Evolutionary conservation across 1,140 invertebrate genomes (phyloP), one percentile per base, ranked within the genome.

Genomic region (Drosophila erecta): DNA sequence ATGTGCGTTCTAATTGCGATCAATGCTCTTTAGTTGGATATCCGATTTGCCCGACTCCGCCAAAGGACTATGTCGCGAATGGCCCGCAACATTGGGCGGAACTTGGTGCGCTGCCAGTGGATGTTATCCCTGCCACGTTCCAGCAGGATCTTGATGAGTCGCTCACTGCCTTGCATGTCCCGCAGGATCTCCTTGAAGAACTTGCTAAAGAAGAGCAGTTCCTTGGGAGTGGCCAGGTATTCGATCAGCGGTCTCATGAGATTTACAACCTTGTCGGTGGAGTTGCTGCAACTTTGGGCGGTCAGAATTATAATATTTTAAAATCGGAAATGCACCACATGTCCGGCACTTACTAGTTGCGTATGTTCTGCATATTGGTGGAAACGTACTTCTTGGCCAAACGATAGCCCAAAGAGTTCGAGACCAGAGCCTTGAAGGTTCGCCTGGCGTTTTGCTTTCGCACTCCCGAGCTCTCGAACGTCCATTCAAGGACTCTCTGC

Each of bases 211-310:
- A 44, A 57, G 3, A n/a, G 3, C 40, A 57, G 6, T 4, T 57
- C 55, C 11, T 17, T n/a, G 4, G 24, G 3, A 14, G 15, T 57
- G 15, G 38, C 10, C 15, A 57, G 24, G 7, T 27, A n/a, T 15
- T 57, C 55, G 15, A 33, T 7, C 24, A 57, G 40, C 12, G 55
- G 55, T 27, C 12, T 33, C 55, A 57, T 4, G 2, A 57, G 27
- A 7, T 22, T 5, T 5, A 44, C 55, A 1, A 57, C 12, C 24
- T 44, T 43, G 55, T 14, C 44, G 24, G 55, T 57, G 6, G 55
- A 57, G 40, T 57, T 57, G 40, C 40, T 57, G 40, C 24, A 57
- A 6, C 55, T 57, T 57, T 20, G 30, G 30, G 30, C 30, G 2
- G 1, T 30, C 27, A 30, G 27, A 30, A 30, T 8, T 8, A 8